Evolutionary conservation across 2,888 invertebrate species (phyloP).

Genomic region (Drosophila emarginata): DNA sequence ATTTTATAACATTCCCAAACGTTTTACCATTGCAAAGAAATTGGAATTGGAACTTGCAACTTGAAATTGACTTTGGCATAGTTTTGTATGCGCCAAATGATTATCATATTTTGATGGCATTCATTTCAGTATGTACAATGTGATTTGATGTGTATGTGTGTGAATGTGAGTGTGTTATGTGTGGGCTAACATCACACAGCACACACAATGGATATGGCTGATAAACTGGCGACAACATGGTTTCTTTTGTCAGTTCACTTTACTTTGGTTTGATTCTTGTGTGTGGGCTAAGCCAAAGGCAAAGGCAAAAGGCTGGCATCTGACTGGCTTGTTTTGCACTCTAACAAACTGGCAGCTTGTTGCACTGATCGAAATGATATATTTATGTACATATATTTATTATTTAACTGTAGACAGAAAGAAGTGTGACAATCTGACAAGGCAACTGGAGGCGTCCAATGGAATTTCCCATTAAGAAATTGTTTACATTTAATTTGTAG

Average conservation of each 20-base stretch:
- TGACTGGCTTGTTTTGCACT: constrained; percentile 44
- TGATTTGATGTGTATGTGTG: constrained; percentile 30
- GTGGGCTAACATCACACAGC: constrained; percentile 19
- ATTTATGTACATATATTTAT: constrained; percentile 5
- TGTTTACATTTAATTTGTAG: background rate
- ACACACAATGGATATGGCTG: constrained; percentile 38
- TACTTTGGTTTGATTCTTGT: constrained; percentile 33
- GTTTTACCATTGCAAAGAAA: constrained; percentile 7
- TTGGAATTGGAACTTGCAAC: constrained; percentile 31
- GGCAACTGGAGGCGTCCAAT: constrained; percentile 11
- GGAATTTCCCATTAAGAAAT: constrained; percentile 1
- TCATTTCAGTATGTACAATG: constrained; percentile 19
- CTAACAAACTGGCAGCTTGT: constrained; percentile 57
- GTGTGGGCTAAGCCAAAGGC: constrained; percentile 41
- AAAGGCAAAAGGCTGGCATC: constrained; percentile 44
- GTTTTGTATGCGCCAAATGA: constrained; percentile 55
- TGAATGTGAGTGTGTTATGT: constrained; percentile 37
- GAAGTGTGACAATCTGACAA: constrained; percentile 50
- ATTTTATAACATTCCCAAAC: constrained; percentile 68
- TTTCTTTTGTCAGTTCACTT: constrained; percentile 28
- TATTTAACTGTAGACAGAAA: constrained; percentile 44
- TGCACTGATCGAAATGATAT: constrained; percentile 5
- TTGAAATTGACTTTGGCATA: constrained; percentile 66
- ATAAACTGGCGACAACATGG: constrained; percentile 69
- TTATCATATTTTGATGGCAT: constrained; percentile 44